Percentiles rank a stretch among this genome's conserved stretches.
Evolutionary conservation across 2,888 invertebrate genomes (phyloP).

Genomic region (Trisateles emortualis): DNA sequence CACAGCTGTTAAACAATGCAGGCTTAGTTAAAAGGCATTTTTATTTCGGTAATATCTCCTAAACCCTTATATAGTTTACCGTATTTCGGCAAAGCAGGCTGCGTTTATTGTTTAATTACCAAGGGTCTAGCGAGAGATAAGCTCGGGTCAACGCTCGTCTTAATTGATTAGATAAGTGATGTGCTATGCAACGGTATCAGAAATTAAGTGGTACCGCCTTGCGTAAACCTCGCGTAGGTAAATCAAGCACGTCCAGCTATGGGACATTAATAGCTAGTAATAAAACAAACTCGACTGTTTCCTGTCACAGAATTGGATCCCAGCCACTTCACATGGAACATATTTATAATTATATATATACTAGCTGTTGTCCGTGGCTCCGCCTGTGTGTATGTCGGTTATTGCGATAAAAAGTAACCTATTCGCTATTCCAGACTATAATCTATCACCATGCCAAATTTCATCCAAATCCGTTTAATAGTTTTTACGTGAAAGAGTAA

Average conservation of each 20-base stretch:
- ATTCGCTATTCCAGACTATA: no score
- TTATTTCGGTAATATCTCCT: slow-evolving; percentile 33
- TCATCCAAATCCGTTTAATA: no score
- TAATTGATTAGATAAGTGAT: slow-evolving; percentile 60
- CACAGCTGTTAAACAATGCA: slow-evolving; percentile 34
- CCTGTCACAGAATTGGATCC: slow-evolving; percentile 72
- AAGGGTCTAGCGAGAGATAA: slow-evolving; percentile 39
- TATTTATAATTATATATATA: slow-evolving; percentile 68
- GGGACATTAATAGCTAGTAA: slow-evolving; percentile 74
- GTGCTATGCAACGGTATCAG: slow-evolving; percentile 51
- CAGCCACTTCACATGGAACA: slow-evolving; percentile 54
- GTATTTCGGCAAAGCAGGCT: slow-evolving; percentile 28
- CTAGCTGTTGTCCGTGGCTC: no score
- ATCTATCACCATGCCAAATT: no score
- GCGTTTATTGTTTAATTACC: slow-evolving; percentile 35
- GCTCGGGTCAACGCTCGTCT: slow-evolving; percentile 49
- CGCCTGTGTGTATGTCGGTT: no score
- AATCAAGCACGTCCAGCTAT: slow-evolving; percentile 69
- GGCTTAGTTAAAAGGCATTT: slow-evolving; percentile 37
- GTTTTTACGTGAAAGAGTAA: no score
- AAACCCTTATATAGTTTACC: slow-evolving; percentile 23
- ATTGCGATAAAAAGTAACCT: no score
- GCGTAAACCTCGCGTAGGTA: slow-evolving; percentile 59
- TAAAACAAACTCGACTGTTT: slow-evolving; percentile 78
- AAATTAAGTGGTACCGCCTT: slow-evolving; percentile 51